Evolutionary conservation across 2,888 invertebrate genomes (phyloP).

Genomic region (Microctonus aethiopoides): DNA sequence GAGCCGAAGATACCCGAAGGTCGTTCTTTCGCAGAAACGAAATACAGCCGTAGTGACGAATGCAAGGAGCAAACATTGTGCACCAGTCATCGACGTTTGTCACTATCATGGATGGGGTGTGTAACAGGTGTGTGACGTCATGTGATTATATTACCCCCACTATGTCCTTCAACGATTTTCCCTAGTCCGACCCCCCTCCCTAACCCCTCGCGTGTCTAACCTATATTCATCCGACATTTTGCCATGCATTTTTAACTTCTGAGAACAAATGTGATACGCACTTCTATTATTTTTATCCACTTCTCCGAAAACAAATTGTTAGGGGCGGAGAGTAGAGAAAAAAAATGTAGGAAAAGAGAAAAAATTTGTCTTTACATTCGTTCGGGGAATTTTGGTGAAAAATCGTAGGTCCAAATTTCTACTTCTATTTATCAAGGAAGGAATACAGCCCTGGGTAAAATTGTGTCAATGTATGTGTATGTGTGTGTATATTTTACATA

Average conservation of each 20-base stretch:
- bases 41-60: neutral
- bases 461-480: neutral
- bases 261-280: neutral
- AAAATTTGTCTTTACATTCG: neutral
- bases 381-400: neutral
- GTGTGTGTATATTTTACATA: neutral
- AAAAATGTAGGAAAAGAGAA: neutral
- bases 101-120: slow-evolving; percentile 36
- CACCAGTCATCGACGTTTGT: neutral
- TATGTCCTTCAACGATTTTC: neutral
- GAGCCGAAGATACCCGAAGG: no score
- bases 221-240: slow-evolving; percentile 28
- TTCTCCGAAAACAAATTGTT: neutral
- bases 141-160: slow-evolving; percentile 41
- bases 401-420: neutral
- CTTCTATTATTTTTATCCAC: neutral
- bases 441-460: neutral
- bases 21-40: no score
- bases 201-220: slow-evolving; percentile 35
- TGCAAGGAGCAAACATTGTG: neutral
- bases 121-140: slow-evolving; percentile 66
- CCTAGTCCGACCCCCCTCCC: slow-evolving; percentile 9
- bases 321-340: neutral
- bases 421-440: neutral
- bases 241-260: neutral